Evolutionary conservation across 2,113 vertebrate genomes (phyloP), one percentile per base, ranked within the genome.

Genomic region (Cyprinodon brontotheroides): DNA sequence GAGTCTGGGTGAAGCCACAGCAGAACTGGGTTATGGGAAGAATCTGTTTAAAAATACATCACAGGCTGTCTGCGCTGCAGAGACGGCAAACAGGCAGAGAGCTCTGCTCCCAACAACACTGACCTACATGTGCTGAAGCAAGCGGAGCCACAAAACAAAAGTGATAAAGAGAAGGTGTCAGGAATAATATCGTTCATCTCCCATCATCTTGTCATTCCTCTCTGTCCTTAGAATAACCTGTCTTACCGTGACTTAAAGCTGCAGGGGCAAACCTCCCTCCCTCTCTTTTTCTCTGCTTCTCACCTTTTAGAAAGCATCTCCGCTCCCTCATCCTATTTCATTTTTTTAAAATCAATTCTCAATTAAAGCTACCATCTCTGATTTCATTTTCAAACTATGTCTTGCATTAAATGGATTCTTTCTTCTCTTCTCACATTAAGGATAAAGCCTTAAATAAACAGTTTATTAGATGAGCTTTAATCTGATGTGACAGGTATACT

Each of bases 31-130:
- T 87, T 86, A 70, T 72, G 81, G 63, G 77, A 81, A 72, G 80
- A 86, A 80, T 76, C 79, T 70, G 78, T 88, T 92, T 89, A 91
- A 92, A 90, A 88, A 92, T 91, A 92, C 89, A 92, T 92, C 83
- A 91, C 77, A 88, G 81, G 63, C 50, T 9, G 84, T 86, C 85
- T 83, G 74, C 48, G 11, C 78, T 82, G 80, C 72, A 11, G 85
- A 84, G 79, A 74, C 83, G 15, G 75, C 45, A 47, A 62, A 77
- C 80, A 80, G 70, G 67, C 77, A 69, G 75, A 38, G 78, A 80
- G 79, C 74, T 82, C 48, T 74, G 79, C 83, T 82, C 75, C 68
- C 82, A 47, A 61, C 45, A 69, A 80, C 60, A 70, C 75, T 90
- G 91, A 91, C 88, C 89, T 89, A 89, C 84, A 89, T 91, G 86